phyloP scores from a whole-genome alignment of 2,113 vertebrate species.

The Cyanoderma ruficeps region DNA sequence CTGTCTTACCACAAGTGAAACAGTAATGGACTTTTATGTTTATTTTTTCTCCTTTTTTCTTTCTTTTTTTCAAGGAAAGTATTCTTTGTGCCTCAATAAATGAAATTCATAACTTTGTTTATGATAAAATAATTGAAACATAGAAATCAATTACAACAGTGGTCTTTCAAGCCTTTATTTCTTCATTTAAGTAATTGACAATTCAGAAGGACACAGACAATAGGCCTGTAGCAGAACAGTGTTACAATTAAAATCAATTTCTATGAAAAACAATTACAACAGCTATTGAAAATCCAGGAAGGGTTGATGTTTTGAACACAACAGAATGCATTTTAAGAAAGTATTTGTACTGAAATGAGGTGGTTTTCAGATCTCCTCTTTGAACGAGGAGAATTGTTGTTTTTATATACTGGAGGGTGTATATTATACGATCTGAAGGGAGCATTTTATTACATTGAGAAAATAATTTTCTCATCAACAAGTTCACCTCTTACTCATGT shows the following conservation, averaged over 20 bases:
- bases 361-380: slow-evolving; percentile 37
- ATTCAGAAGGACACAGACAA: slow-evolving; percentile 73
- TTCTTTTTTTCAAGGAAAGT: slow-evolving; percentile 45
- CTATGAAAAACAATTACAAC: slow-evolving; percentile 67
- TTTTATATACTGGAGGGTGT: neutral
- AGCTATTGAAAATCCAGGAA: slow-evolving; percentile 59
- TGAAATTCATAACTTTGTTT: slow-evolving; percentile 72
- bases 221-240: slow-evolving; percentile 74
- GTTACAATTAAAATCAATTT: slow-evolving; percentile 69
- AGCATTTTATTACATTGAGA: slow-evolving; percentile 19
- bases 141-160: slow-evolving; percentile 77
- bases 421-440: neutral
- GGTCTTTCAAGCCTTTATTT: slow-evolving; percentile 68
- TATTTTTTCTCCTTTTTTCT: neutral
- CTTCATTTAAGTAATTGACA: slow-evolving; percentile 72
- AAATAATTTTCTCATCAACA: slow-evolving; percentile 17
- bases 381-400: neutral
- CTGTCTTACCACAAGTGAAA: neutral
- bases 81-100: slow-evolving; percentile 66
- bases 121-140: slow-evolving; percentile 72
- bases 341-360: slow-evolving; percentile 9
- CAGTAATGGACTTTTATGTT: neutral
- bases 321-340: slow-evolving; percentile 49
- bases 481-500: neutral
- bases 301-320: slow-evolving; percentile 46